A percentile compares a stretch with the other conserved stretches of the same genome.
Conservation (phyloP, 1,140 invertebrate species). For the Radopholus similis region DNA sequence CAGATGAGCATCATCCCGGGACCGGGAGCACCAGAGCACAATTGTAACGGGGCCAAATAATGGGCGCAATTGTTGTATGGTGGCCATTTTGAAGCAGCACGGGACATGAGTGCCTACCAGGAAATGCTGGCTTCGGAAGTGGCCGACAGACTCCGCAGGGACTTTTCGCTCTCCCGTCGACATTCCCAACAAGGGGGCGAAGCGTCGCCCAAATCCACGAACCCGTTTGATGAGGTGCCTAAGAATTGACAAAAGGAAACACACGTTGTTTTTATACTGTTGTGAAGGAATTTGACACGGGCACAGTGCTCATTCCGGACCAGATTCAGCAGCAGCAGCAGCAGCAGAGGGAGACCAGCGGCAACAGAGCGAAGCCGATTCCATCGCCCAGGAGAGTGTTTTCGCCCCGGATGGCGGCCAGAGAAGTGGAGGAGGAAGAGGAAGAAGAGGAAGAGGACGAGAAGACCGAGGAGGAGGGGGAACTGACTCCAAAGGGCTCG, state of each 20-base stretch:
- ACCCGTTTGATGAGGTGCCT: background rate
- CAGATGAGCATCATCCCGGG: conserved; percentile 20
- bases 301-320: background rate
- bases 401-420: background rate
- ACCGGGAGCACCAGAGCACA: conserved; percentile 14
- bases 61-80: background rate
- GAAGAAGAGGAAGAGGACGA: background rate
- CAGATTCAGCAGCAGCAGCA: background rate
- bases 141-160: background rate
- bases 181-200: background rate
- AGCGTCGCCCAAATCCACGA: background rate
- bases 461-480: background rate
- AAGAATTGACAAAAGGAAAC: background rate
- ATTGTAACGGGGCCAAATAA: background rate
- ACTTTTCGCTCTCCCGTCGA: background rate
- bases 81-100: background rate
- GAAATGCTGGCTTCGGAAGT: background rate
- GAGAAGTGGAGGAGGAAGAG: background rate
- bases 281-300: background rate
- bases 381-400: background rate
- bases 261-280: background rate
- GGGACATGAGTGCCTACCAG: background rate
- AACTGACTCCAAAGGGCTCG: background rate
- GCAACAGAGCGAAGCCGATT: background rate
- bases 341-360: background rate